Evolutionary conservation across 2,888 invertebrate genomes (phyloP).

Genomic region (Tachystola acroxantha): DNA sequence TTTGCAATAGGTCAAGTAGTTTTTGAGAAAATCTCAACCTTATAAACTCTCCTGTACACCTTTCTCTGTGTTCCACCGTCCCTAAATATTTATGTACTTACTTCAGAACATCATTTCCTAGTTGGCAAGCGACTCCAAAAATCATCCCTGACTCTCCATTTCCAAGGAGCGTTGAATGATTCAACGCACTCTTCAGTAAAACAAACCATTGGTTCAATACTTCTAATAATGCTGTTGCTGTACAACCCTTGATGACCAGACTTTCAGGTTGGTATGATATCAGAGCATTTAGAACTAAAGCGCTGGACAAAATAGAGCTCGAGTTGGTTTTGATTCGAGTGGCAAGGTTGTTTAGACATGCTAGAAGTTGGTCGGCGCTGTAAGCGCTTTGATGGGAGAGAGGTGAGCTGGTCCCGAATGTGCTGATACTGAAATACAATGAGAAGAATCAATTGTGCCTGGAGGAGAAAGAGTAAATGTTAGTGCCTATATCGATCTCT

Average conservation of each 20-base stretch:
- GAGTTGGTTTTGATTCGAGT: slow-evolving; percentile 39
- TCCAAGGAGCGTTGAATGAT: slow-evolving; percentile 47
- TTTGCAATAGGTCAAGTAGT: no score
- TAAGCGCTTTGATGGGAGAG: slow-evolving; percentile 65
- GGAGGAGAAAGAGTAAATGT: no score
- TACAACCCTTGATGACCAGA: slow-evolving; percentile 34
- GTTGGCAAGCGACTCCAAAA: slow-evolving; percentile 48
- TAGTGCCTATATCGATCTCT: no score
- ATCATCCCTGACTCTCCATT: slow-evolving; percentile 43
- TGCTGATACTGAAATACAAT: slow-evolving; percentile 37
- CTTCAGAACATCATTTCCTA: slow-evolving; percentile 50
- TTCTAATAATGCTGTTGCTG: slow-evolving; percentile 37
- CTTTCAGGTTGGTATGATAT: slow-evolving; percentile 56
- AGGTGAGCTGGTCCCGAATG: slow-evolving; percentile 42
- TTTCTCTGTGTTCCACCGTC: no score
- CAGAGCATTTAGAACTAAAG: slow-evolving; percentile 55
- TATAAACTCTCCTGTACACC: no score
- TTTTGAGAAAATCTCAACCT: no score
- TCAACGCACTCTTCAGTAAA: slow-evolving; percentile 42
- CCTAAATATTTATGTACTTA: no score
- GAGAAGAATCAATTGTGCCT: background rate
- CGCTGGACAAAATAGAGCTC: slow-evolving; percentile 45
- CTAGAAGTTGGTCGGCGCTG: slow-evolving; percentile 56
- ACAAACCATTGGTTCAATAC: slow-evolving; percentile 52
- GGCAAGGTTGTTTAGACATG: slow-evolving; percentile 44